These are phyloP conservation scores for Phrixothrix hirtus DNA, from an alignment of 2,888 invertebrate species.

Conservation along the genomic window DNA sequence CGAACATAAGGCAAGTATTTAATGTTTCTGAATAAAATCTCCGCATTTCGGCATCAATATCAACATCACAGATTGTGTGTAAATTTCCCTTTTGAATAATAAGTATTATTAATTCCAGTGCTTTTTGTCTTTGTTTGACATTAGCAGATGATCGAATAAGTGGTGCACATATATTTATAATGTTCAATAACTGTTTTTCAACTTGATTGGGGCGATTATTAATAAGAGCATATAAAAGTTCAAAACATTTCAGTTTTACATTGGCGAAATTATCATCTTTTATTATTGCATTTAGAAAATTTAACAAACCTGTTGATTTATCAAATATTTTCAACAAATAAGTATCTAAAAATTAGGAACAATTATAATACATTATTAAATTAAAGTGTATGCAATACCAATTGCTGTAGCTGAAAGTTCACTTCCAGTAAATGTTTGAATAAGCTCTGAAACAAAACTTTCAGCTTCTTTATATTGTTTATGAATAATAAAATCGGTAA, in stretches of 20 bases:
- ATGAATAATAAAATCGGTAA: slow-evolving; percentile 18
- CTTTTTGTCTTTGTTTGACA: slow-evolving; percentile 43
- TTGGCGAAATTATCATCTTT: slow-evolving; percentile 33
- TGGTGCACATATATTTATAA: slow-evolving; percentile 41
- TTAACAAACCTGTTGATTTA: slow-evolving; percentile 40
- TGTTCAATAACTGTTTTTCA: slow-evolving; percentile 41
- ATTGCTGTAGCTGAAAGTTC: slow-evolving; percentile 14
- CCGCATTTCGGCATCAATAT: slow-evolving; percentile 27
- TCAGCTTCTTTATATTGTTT: slow-evolving; percentile 20
- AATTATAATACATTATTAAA: slow-evolving; percentile 9
- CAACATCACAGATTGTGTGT: slow-evolving; percentile 30
- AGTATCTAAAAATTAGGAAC: slow-evolving; percentile 40
- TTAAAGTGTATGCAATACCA: slow-evolving; percentile 14
- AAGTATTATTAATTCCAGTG: slow-evolving; percentile 39
- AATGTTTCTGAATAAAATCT: background rate
- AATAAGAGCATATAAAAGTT: slow-evolving; percentile 45
- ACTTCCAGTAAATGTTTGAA: slow-evolving; percentile 4
- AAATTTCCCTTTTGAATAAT: slow-evolving; percentile 20
- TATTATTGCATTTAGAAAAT: slow-evolving; percentile 39
- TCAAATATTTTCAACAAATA: slow-evolving; percentile 45
- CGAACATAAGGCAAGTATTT: too few relatives aligned
- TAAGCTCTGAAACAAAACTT: slow-evolving; percentile 18
- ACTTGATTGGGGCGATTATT: slow-evolving; percentile 46
- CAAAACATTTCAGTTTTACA: slow-evolving; percentile 40
- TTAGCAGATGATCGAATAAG: slow-evolving; percentile 36